Evolutionary conservation across 2,797 vertebrate genomes (phyloP), one percentile per base, ranked within the genome.

Genomic region (Otolemur crassicaudatus): DNA sequence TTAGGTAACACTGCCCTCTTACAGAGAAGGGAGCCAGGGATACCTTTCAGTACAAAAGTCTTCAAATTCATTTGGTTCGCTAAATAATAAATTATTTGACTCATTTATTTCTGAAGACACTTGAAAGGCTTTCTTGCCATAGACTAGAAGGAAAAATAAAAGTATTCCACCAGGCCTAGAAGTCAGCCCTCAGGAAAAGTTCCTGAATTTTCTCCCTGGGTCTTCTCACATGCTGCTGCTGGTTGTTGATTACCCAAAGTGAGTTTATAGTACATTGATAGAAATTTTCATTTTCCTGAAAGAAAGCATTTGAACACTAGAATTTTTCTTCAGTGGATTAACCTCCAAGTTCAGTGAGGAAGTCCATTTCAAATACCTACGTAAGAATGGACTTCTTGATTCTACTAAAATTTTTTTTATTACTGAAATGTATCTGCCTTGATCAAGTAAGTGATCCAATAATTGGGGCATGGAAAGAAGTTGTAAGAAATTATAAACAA

Each of bases 331-430:
- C 29, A 46, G 9, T 81, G 53, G 10, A 43, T 29, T 19, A 86
- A 60, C 34, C 10, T 7, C 13, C 11, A 89, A 77, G 10, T 70
- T 94, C 56, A 77, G 0, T 53, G 16, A 96, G 37, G 37, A 97
- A 91, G 29, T 90, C 65, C 9, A 69, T 91, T 87, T 96, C 29
- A 91, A 60, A 40, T 75, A 60, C 34, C 13, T 96, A 4, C 19
- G 56, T 92, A 87, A 60, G 61, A 87, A 69, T 63, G 22, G 29
- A 81, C 29, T 69, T 93, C 13, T 61, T 87, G 43, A 60, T 84
- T 95, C 31, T 91, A 13, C 58, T 43, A n/a, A 92, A 70, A 75
- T 86, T 90, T 84, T 84, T 97, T 97, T 96, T 72, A 67, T 95
- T 87, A 84, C 29, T 46, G 20, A 69, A 94, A 5, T 67, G 7